Conservation (phyloP, 64 coral and sea anemone species). For the Pachyseris speciosa region DNA sequence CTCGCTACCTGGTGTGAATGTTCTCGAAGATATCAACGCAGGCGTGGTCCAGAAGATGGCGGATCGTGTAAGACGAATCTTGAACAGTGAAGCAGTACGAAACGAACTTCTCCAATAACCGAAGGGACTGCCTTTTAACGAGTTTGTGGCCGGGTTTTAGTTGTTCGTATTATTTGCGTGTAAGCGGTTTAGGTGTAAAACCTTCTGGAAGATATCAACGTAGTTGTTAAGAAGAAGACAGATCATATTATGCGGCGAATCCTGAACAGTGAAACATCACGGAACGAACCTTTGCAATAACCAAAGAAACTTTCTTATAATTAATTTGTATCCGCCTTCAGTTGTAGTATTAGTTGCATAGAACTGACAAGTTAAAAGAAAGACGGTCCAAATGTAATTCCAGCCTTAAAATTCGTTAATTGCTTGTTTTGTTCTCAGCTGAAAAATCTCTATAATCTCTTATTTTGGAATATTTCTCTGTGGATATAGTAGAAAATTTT, state of each 20-base stretch:
- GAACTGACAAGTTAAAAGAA: no score
- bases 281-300: background rate
- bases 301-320: background rate
- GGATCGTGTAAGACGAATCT: constrained; percentile 13
- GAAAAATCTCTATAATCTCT: no score
- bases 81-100: constrained; percentile 1
- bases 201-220: constrained; percentile 50
- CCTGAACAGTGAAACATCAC: constrained; percentile 1
- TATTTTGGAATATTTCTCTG: no score
- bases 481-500: no score
- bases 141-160: no score
- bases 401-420: no score
- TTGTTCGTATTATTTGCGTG: no score
- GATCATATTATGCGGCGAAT: constrained; percentile 5
- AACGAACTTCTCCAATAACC: background rate
- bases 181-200: no score
- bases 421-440: no score
- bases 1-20: constrained; percentile 21
- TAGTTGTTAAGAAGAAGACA: background rate
- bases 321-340: no score
- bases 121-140: background rate
- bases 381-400: no score
- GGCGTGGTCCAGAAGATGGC: constrained; percentile 8
- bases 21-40: constrained; percentile 33
- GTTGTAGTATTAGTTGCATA: no score